phyloP scores from a whole-genome alignment of 1,140 invertebrate genomes.

The Drosophila setifemur region DNA sequence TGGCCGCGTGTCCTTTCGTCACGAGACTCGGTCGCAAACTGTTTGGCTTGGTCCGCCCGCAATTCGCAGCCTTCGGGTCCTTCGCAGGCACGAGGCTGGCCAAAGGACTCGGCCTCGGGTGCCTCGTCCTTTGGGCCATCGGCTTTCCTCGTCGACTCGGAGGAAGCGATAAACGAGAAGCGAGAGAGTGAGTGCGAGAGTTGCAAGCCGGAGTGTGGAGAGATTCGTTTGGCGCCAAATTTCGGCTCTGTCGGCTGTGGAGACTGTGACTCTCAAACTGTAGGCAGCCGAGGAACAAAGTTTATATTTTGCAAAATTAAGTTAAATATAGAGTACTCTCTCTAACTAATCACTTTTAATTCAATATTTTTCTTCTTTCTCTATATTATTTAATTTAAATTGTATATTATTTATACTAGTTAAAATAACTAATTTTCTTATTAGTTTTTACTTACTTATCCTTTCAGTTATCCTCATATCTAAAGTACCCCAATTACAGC shows the following conservation, averaged over 20 bases:
- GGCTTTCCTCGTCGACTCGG: slow-evolving; percentile 6
- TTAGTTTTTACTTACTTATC: too few species aligned
- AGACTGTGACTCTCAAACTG: slow-evolving; percentile 70
- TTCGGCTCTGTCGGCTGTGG: slow-evolving; percentile 29
- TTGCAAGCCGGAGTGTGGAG: neutral
- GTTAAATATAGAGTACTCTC: too few species aligned
- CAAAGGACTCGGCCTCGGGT: slow-evolving; percentile 17
- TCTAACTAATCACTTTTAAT: too few species aligned
- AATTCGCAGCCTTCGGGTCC: slow-evolving; percentile 45
- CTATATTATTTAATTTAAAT: too few species aligned
- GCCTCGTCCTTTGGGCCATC: slow-evolving; percentile 16
- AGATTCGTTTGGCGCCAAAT: slow-evolving; percentile 68
- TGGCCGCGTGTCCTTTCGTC: slow-evolving; percentile 73
- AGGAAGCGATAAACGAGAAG: neutral
- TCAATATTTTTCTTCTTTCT: too few species aligned
- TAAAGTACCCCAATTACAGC: too few species aligned
- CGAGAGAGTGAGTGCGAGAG: slow-evolving; percentile 10
- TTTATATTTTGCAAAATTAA: too few species aligned
- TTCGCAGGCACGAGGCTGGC: slow-evolving; percentile 10
- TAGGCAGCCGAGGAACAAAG: neutral
- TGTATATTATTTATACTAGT: too few species aligned
- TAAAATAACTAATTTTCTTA: too few species aligned
- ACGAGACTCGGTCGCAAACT: slow-evolving; percentile 78
- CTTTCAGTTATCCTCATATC: too few species aligned
- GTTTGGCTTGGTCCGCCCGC: slow-evolving; percentile 58